Conservation (phyloP, 2,888 invertebrate genomes). For the Alsophila aescularia region DNA sequence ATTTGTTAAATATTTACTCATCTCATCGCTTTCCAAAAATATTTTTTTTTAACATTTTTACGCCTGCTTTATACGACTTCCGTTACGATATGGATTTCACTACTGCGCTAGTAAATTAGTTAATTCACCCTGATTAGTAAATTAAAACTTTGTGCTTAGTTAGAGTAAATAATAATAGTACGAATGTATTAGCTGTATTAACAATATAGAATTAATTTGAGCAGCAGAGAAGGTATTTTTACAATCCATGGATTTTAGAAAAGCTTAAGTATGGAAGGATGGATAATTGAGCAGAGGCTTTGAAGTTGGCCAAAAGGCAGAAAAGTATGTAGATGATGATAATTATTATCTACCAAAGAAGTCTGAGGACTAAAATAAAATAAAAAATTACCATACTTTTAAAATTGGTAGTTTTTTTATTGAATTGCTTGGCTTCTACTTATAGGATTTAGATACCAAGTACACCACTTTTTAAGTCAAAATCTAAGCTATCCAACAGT, state of each 20-base stretch:
- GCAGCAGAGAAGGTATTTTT: background rate
- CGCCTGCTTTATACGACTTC: conserved; percentile 39
- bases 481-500: too few relatives aligned
- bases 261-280: background rate
- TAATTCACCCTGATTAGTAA: conserved; percentile 48
- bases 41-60: conserved; percentile 17
- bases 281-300: background rate
- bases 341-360: too few relatives aligned
- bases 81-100: conserved; percentile 46
- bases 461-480: too few relatives aligned
- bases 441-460: too few relatives aligned
- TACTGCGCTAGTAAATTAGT: conserved; percentile 44
- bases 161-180: conserved; percentile 17
- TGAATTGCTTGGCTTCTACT: too few relatives aligned
- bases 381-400: too few relatives aligned
- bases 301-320: background rate
- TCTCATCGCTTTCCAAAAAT: conserved; percentile 3
- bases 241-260: conserved; percentile 1
- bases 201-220: conserved; percentile 1
- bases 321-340: too few relatives aligned
- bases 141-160: conserved; percentile 30
- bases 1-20: too few relatives aligned
- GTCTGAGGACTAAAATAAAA: too few relatives aligned
- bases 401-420: too few relatives aligned
- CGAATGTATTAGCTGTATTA: too few relatives aligned